phyloP scores from a whole-genome alignment of 1,140 invertebrate species.

The Trachelipus rathkii region DNA sequence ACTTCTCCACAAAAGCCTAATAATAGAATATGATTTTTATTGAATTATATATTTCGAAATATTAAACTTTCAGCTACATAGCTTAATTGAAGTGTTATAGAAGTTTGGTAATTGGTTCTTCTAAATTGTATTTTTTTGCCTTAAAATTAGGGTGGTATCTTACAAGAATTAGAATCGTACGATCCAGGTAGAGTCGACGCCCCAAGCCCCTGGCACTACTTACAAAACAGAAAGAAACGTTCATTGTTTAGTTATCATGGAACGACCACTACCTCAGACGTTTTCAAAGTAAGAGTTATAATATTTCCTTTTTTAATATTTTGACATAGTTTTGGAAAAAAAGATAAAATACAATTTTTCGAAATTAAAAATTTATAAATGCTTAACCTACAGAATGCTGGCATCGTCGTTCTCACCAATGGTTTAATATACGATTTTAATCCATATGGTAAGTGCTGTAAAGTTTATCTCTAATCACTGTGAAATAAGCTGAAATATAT shows the following conservation, averaged over 20 bases:
- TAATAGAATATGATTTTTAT: too few relatives aligned
- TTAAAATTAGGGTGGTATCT: constrained; percentile 48
- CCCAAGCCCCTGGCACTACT: constrained; percentile 40
- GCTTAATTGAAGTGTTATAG: too few relatives aligned
- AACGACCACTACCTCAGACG: constrained; percentile 60
- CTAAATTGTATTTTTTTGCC: constrained; percentile 32
- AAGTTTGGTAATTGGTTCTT: constrained; percentile 41
- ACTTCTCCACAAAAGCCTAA: too few relatives aligned
- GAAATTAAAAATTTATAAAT: neutral
- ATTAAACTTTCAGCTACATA: too few relatives aligned
- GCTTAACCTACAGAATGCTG: constrained; percentile 60
- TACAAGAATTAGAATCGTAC: constrained; percentile 63
- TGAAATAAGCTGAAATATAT: too few relatives aligned
- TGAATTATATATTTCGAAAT: too few relatives aligned
- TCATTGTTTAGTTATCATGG: constrained; percentile 62
- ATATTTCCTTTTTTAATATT: constrained; percentile 4
- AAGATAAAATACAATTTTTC: neutral
- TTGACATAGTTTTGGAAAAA: constrained; percentile 10
- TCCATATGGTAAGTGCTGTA: constrained; percentile 47
- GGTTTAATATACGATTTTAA: constrained; percentile 53
- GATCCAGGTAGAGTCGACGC: constrained; percentile 53
- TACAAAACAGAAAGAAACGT: constrained; percentile 45
- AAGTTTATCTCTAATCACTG: neutral
- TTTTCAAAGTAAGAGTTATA: constrained; percentile 57
- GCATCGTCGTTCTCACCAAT: constrained; percentile 72